phyloP scores from a whole-genome alignment of 2,113 vertebrate genomes.

The Nibea albiflora region DNA sequence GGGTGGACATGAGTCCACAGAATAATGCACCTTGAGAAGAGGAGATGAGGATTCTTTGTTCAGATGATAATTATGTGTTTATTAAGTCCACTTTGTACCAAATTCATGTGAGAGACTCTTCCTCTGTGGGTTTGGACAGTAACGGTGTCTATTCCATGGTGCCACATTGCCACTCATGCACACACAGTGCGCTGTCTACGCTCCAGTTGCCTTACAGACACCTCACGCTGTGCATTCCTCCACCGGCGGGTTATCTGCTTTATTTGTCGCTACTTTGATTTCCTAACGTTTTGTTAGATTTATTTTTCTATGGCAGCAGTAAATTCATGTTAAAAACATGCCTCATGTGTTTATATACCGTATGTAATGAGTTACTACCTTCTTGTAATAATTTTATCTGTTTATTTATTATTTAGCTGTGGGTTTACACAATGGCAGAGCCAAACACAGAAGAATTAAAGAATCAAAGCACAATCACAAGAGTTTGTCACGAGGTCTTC shows the following conservation, averaged over 20 bases:
- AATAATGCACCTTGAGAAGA: constrained; percentile 71
- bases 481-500: constrained; percentile 6
- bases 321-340: constrained; percentile 51
- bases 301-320: constrained; percentile 70
- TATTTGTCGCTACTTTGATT: constrained; percentile 47
- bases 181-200: constrained; percentile 45
- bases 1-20: constrained; percentile 26
- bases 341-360: constrained; percentile 50
- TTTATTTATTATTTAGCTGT: constrained; percentile 80
- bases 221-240: constrained; percentile 45
- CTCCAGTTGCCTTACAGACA: constrained; percentile 74
- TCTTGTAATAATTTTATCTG: constrained; percentile 47
- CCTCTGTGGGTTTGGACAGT: constrained; percentile 24
- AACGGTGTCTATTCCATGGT: constrained; percentile 42
- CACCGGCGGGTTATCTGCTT: constrained; percentile 39
- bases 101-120: constrained; percentile 31
- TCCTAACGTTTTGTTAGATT: constrained; percentile 52
- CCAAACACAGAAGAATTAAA: constrained; percentile 69
- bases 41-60: constrained; percentile 29
- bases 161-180: constrained; percentile 52
- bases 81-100: constrained; percentile 60
- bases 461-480: constrained; percentile 72
- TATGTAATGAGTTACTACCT: constrained; percentile 37
- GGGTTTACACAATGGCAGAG: constrained; percentile 71
- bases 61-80: constrained; percentile 13